Conservation (phyloP, 2,113 vertebrate genomes). For the Apteryx mantelli region DNA sequence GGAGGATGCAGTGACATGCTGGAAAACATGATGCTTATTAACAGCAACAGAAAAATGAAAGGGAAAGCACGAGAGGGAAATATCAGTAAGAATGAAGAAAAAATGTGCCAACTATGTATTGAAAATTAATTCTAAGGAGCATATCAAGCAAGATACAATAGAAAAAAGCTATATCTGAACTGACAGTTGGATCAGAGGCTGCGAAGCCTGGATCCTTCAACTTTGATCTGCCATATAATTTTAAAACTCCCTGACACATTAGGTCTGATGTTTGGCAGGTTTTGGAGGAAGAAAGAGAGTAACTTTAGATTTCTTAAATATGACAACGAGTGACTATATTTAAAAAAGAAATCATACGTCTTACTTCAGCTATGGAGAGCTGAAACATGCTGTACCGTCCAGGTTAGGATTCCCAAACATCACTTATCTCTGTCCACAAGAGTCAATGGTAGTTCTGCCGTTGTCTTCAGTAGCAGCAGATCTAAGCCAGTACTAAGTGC, state of each 20-base stretch:
- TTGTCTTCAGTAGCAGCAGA: not conserved
- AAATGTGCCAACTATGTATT: no score
- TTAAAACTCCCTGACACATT: not conserved
- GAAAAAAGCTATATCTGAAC: not conserved
- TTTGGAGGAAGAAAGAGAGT: not conserved
- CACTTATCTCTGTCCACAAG: not conserved
- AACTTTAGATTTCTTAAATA: not conserved
- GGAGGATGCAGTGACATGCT: not conserved
- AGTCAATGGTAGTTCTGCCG: not conserved
- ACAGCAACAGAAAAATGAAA: not conserved
- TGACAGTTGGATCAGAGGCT: not conserved
- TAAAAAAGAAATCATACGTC: not conserved
- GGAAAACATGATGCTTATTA: not conserved
- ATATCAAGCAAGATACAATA: not conserved
- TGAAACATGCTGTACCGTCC: not conserved
- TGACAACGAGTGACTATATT: accelerated
- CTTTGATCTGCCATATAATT: not conserved
- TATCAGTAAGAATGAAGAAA: not conserved
- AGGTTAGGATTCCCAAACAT: not conserved
- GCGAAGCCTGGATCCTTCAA: not conserved
- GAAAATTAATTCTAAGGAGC: not conserved
- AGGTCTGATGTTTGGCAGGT: not conserved
- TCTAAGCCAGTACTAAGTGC: not conserved
- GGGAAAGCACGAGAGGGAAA: not conserved
- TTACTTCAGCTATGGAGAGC: not conserved